These are phyloP conservation scores for Tipula lateralis DNA, from an alignment of 2,888 invertebrate species.

Conservation along the genomic window DNA sequence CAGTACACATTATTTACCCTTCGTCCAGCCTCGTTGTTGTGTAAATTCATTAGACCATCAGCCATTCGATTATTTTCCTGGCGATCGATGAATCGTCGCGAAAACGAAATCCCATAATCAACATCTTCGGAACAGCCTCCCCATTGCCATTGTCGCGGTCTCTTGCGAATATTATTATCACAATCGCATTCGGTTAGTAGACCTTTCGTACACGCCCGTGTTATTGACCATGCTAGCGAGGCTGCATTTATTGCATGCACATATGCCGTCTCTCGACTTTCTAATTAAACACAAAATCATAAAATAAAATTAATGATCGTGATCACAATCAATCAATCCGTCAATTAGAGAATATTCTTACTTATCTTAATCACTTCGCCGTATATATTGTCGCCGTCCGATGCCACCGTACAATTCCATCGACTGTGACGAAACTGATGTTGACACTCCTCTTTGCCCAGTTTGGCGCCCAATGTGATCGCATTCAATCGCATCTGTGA, in stretches of 20 bases:
- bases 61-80: slow-evolving; percentile 68
- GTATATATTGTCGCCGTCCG: slow-evolving; percentile 65
- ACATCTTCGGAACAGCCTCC: slow-evolving; percentile 91
- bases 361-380: slow-evolving; percentile 79
- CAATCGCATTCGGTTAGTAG: slow-evolving; percentile 85
- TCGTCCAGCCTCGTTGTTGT: slow-evolving; percentile 89
- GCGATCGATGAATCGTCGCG: slow-evolving; percentile 80
- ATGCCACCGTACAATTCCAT: slow-evolving; percentile 71
- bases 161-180: slow-evolving; percentile 70
- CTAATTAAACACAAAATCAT: slow-evolving; percentile 48
- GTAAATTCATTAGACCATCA: slow-evolving; percentile 79
- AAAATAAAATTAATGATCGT: background rate
- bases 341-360: slow-evolving; percentile 55
- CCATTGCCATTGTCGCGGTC: slow-evolving; percentile 84
- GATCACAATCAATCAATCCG: slow-evolving; percentile 2
- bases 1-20: slow-evolving; percentile 55
- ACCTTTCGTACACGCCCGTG: slow-evolving; percentile 79
- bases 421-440: slow-evolving; percentile 79
- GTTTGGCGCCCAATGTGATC: slow-evolving; percentile 71
- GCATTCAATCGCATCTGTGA: slow-evolving; percentile 53
- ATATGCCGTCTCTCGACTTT: slow-evolving; percentile 84
- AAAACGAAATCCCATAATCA: slow-evolving; percentile 77
- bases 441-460: slow-evolving; percentile 87
- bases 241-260: slow-evolving; percentile 85
- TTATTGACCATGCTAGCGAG: slow-evolving; percentile 82